phyloP scores from a whole-genome alignment of 2,113 vertebrate genomes.

The Serilophus lunatus region DNA sequence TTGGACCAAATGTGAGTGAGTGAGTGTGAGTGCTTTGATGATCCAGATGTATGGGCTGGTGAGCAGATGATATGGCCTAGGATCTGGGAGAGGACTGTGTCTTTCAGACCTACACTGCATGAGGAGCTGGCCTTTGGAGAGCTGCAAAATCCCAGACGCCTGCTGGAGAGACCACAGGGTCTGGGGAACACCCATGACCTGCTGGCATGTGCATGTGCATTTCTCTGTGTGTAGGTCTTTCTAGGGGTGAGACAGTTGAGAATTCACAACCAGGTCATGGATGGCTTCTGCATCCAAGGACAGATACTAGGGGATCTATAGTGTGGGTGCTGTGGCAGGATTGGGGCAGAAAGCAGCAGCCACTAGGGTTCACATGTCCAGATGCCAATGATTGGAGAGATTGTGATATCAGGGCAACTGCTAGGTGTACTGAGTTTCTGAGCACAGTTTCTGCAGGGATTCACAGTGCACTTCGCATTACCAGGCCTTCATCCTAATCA shows the following conservation, averaged over 20 bases:
- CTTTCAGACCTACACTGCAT: neutral
- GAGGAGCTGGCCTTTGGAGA: neutral
- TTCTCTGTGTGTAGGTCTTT: neutral
- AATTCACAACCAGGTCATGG: neutral
- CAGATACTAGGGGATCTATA: neutral
- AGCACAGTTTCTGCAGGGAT: neutral
- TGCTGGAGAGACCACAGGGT: neutral
- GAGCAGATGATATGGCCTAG: neutral
- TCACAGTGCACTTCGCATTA: neutral
- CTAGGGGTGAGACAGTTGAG: neutral
- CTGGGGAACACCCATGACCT: neutral
- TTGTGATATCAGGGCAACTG: neutral
- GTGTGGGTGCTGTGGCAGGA: accelerated
- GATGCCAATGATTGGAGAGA: neutral
- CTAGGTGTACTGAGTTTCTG: neutral
- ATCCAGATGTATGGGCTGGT: neutral
- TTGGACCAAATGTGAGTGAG: accelerated
- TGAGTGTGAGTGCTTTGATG: neutral
- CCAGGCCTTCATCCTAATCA: neutral
- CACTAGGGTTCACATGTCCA: accelerated
- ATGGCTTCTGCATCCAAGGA: neutral
- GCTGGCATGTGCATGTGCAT: neutral
- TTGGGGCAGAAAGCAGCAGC: neutral
- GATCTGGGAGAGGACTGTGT: neutral
- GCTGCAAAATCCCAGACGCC: neutral